A percentile compares a stretch with the other conserved stretches of the same genome.
Evolutionary conservation across 2,113 vertebrate genomes (phyloP).

Genomic region (Pachypanchax playfairii): DNA sequence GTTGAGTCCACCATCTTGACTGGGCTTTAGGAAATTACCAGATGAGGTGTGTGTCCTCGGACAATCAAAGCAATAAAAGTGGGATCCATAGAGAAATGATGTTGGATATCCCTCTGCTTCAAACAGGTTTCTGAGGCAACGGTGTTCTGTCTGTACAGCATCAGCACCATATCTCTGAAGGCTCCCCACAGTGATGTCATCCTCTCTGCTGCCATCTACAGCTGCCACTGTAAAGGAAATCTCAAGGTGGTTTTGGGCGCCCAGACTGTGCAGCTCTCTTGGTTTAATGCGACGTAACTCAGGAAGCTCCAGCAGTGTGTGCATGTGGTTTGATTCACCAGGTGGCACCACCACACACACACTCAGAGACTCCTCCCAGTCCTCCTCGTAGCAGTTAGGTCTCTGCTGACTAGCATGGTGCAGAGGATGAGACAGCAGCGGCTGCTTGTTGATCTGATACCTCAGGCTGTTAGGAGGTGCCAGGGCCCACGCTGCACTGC

Average conservation of each 20-base stretch:
- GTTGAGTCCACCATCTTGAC: constrained; percentile 46
- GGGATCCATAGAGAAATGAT: constrained; percentile 70
- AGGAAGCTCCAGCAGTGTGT: constrained; percentile 67
- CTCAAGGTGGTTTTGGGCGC: constrained; percentile 24
- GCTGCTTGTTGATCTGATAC: constrained; percentile 63
- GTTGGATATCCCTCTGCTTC: constrained; percentile 78
- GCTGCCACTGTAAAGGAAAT: constrained; percentile 75
- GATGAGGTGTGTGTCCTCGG: constrained; percentile 37
- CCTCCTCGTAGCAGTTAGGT: constrained; percentile 37
- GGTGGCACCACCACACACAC: constrained; percentile 64
- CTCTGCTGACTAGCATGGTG: constrained; percentile 56
- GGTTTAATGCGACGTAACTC: constrained; percentile 36
- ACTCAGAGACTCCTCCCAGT: constrained; percentile 67
- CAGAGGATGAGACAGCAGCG: constrained; percentile 50
- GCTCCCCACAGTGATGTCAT: constrained; percentile 74
- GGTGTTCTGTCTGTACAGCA: constrained; percentile 60
- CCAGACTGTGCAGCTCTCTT: constrained; percentile 43
- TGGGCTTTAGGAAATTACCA: constrained; percentile 35
- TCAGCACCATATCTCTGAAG: constrained; percentile 2
- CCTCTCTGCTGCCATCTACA: constrained; percentile 78
- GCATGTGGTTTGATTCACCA: constrained; percentile 40
- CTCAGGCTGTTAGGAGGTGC: constrained; percentile 70
- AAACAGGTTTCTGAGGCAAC: constrained; percentile 83
- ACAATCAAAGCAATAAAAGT: constrained; percentile 78
- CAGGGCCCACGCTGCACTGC: constrained; percentile 74